phyloP scores from a whole-genome alignment of 2,113 vertebrate genomes.

The Laterallus jamaicensis region DNA sequence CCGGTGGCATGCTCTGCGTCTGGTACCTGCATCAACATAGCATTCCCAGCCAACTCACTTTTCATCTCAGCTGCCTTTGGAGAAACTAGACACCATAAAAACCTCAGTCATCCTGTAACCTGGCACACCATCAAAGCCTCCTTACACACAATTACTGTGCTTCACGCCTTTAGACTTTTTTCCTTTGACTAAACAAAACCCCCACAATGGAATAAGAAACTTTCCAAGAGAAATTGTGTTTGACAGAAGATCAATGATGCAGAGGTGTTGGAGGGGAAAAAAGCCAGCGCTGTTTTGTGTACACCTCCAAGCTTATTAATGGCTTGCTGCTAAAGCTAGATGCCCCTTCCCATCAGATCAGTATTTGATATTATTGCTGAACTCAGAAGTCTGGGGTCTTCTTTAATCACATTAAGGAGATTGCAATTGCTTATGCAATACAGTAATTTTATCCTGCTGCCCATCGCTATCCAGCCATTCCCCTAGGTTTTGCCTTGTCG shows the following conservation, averaged over 20 bases:
- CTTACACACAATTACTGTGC: constrained; percentile 7
- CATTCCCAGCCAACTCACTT: constrained; percentile 9
- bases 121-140: constrained; percentile 42
- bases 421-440: not conserved
- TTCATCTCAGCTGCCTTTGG: not conserved
- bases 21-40: not conserved
- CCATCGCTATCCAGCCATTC: not conserved
- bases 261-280: constrained; percentile 18
- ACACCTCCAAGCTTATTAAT: constrained; percentile 45
- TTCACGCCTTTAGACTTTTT: constrained; percentile 50
- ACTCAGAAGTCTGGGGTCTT: constrained; percentile 13
- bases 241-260: constrained; percentile 65
- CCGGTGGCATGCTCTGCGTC: not conserved
- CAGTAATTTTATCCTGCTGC: not conserved
- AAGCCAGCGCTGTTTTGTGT: constrained; percentile 43
- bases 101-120: constrained; percentile 43
- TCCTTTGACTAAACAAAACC: constrained; percentile 58
- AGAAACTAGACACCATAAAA: constrained; percentile 44
- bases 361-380: constrained; percentile 28
- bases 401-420: constrained; percentile 37
- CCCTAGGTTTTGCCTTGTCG: not conserved
- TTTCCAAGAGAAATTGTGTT: constrained; percentile 50
- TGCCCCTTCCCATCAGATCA: constrained; percentile 33
- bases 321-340: constrained; percentile 30
- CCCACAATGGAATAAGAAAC: constrained; percentile 57